Base-by-base conservation (phyloP, 2,888 invertebrate species). In the Sphecodes monilicornis region DNA sequence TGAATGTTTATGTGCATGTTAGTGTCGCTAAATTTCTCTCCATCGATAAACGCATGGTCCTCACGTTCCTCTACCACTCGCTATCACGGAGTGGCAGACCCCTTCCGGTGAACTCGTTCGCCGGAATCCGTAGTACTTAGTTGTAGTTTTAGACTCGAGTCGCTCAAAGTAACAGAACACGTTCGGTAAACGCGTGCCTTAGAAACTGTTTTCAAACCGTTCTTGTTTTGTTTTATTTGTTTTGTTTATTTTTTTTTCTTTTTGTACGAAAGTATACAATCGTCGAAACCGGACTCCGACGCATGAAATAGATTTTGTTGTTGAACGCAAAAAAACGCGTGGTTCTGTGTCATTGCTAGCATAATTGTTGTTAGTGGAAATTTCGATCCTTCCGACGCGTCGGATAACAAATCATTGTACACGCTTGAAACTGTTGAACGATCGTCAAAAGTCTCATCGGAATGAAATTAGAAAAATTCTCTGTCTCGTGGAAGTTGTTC, bases 71-170 rank as follows among this genome's bases (percentile, higher is more conserved):
- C 76, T 69, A 72, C 43, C 66, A 68, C 80, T 72, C 22, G 22
- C 39, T 64, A 26, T 68, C 32, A 76, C 54, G 68, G 5, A 74
- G 32, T 60, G 26, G 77, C 75, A 10, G 68, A 76, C 54, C 36
- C 54, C 68, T 70, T 60, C 69, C 70, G 75, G 66, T 50, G 66
- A 73, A 41, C 22, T 13, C 57, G 60, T 76, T 82, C 78, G 71
- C 71, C 66, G 66, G 39, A 57, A 72, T 57, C 71, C 43, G 29
- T 90, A 91, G 87, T 89, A 90, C 83, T 90, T 91, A 90, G 85
- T 8, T 83, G 74, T 89, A 90, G 85, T 80, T 83, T 54, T 89
- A 88, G 80, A 81, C 77, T 82, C 74, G 80, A 77, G 82, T 88
- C 80, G 88, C 87, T 89, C 87, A 86, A 86, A 85, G 70, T 32